Percentiles rank a stretch among this genome's conserved stretches.
These are phyloP conservation scores for Coenobita brevimanus DNA, from an alignment of 1,140 invertebrate species.

Conservation along the genomic window DNA sequence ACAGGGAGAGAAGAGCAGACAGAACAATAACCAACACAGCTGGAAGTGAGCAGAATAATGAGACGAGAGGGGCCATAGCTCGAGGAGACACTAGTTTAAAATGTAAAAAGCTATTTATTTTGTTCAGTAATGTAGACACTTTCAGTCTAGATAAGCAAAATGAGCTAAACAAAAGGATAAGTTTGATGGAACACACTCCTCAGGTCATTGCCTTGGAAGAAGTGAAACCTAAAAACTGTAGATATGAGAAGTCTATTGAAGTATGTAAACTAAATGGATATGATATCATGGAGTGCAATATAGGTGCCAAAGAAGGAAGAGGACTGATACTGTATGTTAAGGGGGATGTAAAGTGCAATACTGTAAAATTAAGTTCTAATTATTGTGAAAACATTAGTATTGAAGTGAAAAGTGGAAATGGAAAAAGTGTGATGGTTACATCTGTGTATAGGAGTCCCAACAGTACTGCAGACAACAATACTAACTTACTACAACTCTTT, in stretches of 20 bases:
- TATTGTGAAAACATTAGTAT: neutral
- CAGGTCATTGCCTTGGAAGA: neutral
- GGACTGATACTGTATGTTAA: neutral
- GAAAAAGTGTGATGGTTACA: neutral
- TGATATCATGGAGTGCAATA: neutral
- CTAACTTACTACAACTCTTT: neutral
- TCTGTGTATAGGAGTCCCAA: slow-evolving; percentile 9
- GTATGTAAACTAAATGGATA: slow-evolving; percentile 13
- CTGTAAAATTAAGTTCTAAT: neutral
- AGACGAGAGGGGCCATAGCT: no score
- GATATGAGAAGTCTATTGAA: neutral
- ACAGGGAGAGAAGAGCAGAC: no score
- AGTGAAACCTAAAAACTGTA: neutral
- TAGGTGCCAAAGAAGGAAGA: neutral
- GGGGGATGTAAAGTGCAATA: neutral
- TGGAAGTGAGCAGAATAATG: no score
- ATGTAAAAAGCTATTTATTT: neutral
- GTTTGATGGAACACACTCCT: neutral
- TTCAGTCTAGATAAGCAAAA: neutral
- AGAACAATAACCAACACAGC: no score
- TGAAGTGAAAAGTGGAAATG: neutral
- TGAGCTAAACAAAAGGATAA: neutral
- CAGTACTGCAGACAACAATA: neutral
- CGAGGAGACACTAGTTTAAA: no score
- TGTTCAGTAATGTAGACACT: slow-evolving; percentile 1